Conservation (phyloP, 2,888 invertebrate species). For the Agonopterix heracliana region DNA sequence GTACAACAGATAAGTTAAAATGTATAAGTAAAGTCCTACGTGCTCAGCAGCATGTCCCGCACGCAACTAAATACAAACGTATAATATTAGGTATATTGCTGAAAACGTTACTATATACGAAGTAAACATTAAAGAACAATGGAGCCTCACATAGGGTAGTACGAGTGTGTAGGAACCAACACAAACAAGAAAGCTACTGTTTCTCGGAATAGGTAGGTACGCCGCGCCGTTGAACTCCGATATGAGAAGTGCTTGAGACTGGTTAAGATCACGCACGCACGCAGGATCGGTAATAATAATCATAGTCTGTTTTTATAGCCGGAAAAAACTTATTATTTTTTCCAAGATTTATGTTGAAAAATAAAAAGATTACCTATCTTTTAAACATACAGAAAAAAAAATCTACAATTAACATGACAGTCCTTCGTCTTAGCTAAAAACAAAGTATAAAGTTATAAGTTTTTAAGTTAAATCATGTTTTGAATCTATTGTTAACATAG, state of each 20-base stretch:
- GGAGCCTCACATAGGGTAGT: constrained; percentile 22
- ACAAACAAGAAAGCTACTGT: constrained; percentile 58
- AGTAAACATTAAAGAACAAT: constrained; percentile 1
- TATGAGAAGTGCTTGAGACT: constrained; percentile 9
- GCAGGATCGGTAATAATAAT: not conserved
- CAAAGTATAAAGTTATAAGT: too few relatives aligned
- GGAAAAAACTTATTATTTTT: too few relatives aligned
- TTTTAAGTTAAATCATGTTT: too few relatives aligned
- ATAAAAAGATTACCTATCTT: too few relatives aligned
- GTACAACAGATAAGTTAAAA: too few relatives aligned
- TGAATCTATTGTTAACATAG: too few relatives aligned
- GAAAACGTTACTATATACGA: not conserved
- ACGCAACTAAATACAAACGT: not conserved
- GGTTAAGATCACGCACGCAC: constrained; percentile 30
- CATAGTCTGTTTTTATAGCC: too few relatives aligned
- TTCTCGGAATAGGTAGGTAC: constrained; percentile 35
- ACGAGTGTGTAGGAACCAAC: constrained; percentile 14
- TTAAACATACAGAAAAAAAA: too few relatives aligned
- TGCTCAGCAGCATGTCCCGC: not conserved
- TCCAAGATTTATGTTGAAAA: too few relatives aligned
- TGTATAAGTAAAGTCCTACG: not conserved
- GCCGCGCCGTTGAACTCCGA: not conserved
- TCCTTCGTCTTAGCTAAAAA: too few relatives aligned
- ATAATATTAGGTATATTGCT: not conserved
- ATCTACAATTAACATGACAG: too few relatives aligned